phyloP scores from a whole-genome alignment of 64 coral and sea anemone genomes.

The Porites australiensis region DNA sequence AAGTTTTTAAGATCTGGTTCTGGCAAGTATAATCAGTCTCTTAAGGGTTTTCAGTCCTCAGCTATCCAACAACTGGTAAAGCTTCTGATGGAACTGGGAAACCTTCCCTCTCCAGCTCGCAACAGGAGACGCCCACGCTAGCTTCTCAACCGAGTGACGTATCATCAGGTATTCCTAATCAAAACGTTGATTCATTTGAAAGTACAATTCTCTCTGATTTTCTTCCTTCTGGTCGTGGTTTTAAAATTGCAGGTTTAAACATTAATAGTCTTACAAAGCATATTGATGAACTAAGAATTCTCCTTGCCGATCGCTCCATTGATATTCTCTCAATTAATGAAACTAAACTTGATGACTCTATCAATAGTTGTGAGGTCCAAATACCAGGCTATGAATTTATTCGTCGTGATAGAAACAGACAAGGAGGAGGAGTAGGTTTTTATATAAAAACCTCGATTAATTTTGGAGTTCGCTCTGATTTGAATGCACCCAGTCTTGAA shows the following conservation, averaged over 20 bases:
- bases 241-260: conserved; percentile 53
- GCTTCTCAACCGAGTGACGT: not conserved
- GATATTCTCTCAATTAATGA: conserved; percentile 28
- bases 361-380: not conserved
- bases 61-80: not conserved
- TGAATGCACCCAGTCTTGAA: too few relatives aligned
- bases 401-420: conserved; percentile 21
- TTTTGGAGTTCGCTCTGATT: too few relatives aligned
- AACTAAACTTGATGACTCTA: conserved; percentile 23
- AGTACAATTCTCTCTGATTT: too few relatives aligned
- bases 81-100: not conserved
- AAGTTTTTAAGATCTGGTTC: too few relatives aligned
- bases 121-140: not conserved
- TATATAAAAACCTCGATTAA: too few relatives aligned
- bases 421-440: too few relatives aligned
- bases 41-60: not conserved
- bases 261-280: conserved; percentile 55
- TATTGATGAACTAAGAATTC: conserved; percentile 37
- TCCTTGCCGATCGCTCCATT: too few relatives aligned
- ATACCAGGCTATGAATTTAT: not conserved
- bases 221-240: not conserved
- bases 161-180: too few relatives aligned
- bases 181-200: too few relatives aligned
- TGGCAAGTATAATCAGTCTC: too few relatives aligned
- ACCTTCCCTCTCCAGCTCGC: not conserved